Evolutionary conservation across 2,888 invertebrate genomes (phyloP).

Genomic region (Temnothorax unifasciatus): DNA sequence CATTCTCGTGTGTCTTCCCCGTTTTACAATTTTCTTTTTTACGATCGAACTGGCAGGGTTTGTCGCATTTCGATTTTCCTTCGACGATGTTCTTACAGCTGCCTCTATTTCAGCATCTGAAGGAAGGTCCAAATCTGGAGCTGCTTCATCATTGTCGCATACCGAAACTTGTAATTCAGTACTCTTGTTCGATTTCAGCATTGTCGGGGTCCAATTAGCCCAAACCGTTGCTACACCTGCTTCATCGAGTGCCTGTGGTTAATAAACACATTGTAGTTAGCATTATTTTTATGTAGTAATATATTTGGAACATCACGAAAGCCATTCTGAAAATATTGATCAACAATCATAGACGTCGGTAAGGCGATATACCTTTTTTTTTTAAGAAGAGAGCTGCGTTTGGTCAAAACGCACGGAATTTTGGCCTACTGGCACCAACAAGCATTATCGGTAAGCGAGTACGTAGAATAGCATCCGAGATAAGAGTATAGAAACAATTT

Average conservation of each 20-base stretch:
- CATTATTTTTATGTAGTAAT: constrained; percentile 12
- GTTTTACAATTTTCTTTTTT: constrained; percentile 15
- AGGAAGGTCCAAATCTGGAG: not conserved
- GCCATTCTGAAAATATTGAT: constrained; percentile 2
- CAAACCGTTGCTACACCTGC: not conserved
- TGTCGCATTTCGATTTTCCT: constrained; percentile 6
- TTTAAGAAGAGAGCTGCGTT: not conserved
- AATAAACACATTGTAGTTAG: constrained; percentile 5
- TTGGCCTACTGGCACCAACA: too few relatives aligned
- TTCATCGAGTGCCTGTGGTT: constrained; percentile 11
- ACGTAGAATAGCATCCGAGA: not conserved
- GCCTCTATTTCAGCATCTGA: not conserved
- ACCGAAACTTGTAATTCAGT: constrained; percentile 1
- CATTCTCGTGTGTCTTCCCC: constrained; percentile 1
- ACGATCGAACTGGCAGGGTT: not conserved
- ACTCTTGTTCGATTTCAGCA: not conserved
- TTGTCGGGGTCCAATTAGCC: constrained; percentile 2
- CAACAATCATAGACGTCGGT: not conserved
- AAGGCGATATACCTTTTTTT: not conserved
- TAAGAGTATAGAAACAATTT: not conserved
- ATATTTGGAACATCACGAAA: constrained; percentile 1
- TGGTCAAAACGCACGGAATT: too few relatives aligned
- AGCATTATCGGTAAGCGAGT: not conserved
- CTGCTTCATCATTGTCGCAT: not conserved
- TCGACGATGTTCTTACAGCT: not conserved